phyloP scores from a whole-genome alignment of 2,113 vertebrate genomes.

The Rynchops niger region DNA sequence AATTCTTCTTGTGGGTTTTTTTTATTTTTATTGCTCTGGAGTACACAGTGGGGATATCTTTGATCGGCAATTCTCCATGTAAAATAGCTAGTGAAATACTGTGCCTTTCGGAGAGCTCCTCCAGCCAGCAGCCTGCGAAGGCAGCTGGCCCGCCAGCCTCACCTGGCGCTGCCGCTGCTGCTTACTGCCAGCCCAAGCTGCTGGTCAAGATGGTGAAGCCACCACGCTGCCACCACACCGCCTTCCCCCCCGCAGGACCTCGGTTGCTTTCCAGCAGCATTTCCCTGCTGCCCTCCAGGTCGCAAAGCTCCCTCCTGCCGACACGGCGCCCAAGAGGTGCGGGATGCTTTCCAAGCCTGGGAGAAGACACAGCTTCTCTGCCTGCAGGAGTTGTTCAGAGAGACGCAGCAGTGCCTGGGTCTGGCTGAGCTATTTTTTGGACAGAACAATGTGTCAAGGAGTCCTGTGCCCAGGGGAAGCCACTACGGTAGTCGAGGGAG shows the following conservation, averaged over 20 bases:
- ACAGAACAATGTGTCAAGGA: neutral
- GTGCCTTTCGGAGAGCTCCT: constrained; percentile 37
- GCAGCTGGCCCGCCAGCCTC: constrained; percentile 22
- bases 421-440: neutral
- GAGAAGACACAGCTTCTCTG: neutral
- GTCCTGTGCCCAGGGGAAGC: neutral
- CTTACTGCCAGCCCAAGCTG: neutral
- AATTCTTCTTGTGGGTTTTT: constrained; percentile 81
- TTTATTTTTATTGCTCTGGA: constrained; percentile 83
- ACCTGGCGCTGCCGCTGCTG: constrained; percentile 3
- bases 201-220: neutral
- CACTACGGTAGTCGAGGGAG: fast-evolving
- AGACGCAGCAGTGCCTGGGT: neutral
- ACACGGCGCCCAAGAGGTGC: fast-evolving
- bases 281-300: neutral
- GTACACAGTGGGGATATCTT: constrained; percentile 73
- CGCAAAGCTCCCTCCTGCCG: neutral
- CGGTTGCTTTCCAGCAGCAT: neutral
- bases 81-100: constrained; percentile 67
- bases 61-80: constrained; percentile 66
- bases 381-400: neutral
- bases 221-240: neutral
- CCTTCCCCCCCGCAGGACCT: neutral
- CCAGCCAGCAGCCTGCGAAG: constrained; percentile 47
- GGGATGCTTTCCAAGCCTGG: neutral